Conservation (phyloP, 2,888 invertebrate genomes). For the Meloe dianella region DNA sequence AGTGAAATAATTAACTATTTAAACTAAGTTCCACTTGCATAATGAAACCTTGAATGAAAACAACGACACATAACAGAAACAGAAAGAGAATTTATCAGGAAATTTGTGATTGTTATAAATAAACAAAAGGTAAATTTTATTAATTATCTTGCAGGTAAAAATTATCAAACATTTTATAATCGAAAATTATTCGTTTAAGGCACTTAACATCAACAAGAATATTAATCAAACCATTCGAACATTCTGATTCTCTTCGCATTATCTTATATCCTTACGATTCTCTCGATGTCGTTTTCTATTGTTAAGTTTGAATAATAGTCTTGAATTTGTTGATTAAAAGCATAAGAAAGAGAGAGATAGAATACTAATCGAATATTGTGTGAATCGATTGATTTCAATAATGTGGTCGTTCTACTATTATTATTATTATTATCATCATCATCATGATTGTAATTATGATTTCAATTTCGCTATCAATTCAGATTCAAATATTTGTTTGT, state of each 20-base stretch:
- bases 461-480: not conserved
- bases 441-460: not conserved
- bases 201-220: not conserved
- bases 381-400: not conserved
- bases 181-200: not conserved
- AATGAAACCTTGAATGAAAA: not conserved
- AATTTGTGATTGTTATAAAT: not conserved
- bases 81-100: not conserved
- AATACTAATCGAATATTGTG: not conserved
- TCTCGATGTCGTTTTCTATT: not conserved
- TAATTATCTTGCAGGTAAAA: no score
- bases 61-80: not conserved
- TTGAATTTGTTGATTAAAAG: not conserved
- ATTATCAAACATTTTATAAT: no score
- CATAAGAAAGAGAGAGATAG: not conserved
- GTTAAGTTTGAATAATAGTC: not conserved
- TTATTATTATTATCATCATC: not conserved
- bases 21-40: not conserved
- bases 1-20: no score
- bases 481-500: not conserved
- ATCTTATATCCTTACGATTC: not conserved
- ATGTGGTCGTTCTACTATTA: no score
- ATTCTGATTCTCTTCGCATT: not conserved
- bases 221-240: not conserved
- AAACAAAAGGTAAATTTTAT: not conserved